These are phyloP conservation scores for Corythornis cristatus DNA, from an alignment of 2,113 vertebrate species.

Conservation along the genomic window DNA sequence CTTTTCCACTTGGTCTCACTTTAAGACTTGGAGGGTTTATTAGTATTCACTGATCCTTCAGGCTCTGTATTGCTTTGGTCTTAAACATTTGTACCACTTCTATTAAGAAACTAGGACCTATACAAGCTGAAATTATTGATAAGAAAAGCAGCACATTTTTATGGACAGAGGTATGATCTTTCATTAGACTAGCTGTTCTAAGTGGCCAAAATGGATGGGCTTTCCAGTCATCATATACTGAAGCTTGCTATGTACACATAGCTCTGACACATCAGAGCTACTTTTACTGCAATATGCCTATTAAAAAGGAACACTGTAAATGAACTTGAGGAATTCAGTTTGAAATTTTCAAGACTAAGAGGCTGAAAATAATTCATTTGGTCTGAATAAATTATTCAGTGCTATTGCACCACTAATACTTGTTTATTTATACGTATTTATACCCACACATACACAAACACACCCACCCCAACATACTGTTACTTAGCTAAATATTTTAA, in stretches of 20 bases:
- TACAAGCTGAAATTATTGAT: background rate
- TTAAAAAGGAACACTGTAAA: background rate
- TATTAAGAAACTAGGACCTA: background rate
- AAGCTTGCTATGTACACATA: background rate
- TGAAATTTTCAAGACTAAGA: constrained; percentile 37
- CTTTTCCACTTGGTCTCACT: background rate
- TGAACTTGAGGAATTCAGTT: constrained; percentile 8
- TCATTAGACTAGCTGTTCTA: background rate
- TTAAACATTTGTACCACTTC: background rate
- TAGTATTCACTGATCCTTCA: background rate
- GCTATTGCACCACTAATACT: constrained; percentile 59
- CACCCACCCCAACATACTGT: background rate
- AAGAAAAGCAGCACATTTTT: background rate
- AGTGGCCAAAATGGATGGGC: background rate
- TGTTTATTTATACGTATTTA: constrained; percentile 64
- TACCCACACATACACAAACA: background rate
- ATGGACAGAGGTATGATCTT: background rate
- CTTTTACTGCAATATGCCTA: background rate
- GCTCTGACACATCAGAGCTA: background rate
- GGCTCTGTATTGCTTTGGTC: background rate
- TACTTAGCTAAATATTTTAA: constrained; percentile 62
- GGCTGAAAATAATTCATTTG: constrained; percentile 65
- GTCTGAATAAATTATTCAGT: constrained; percentile 64
- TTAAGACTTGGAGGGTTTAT: background rate
- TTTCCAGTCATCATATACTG: background rate